phyloP scores from a whole-genome alignment of 1,140 invertebrate genomes.

The Laupala kohalensis region DNA sequence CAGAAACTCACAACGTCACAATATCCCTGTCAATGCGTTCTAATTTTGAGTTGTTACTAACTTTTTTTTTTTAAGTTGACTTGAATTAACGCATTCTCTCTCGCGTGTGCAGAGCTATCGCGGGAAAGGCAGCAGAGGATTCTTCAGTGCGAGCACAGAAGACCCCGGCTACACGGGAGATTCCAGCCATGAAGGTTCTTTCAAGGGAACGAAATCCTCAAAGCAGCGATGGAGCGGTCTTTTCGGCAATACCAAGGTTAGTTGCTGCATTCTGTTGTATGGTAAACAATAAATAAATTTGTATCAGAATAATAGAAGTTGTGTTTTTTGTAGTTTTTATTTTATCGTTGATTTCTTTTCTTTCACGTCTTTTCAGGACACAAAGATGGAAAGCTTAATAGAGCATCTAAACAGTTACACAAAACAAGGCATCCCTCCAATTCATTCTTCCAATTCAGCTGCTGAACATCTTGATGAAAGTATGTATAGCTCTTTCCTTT shows the following conservation, averaged over 20 bases:
- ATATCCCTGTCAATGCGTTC: no score
- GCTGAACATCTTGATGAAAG: not conserved
- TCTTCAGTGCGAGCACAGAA: constrained; percentile 48
- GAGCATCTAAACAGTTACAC: constrained; percentile 53
- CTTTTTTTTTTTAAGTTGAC: no score
- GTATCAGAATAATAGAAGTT: no score
- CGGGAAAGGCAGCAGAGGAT: constrained; percentile 32
- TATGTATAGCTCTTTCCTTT: no score
- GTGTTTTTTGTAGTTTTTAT: no score
- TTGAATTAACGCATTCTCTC: no score
- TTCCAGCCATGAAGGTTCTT: constrained; percentile 27
- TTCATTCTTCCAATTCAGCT: constrained; percentile 17
- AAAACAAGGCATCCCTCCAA: constrained; percentile 48
- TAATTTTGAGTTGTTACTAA: no score
- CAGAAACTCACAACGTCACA: no score
- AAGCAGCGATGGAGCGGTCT: constrained; percentile 52
- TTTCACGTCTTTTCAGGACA: no score
- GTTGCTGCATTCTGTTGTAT: no score
- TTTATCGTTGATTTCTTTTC: no score
- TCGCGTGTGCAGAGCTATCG: constrained; percentile 42
- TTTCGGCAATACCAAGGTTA: constrained; percentile 45
- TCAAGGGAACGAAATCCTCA: constrained; percentile 31
- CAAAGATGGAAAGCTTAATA: constrained; percentile 45
- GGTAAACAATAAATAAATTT: no score
- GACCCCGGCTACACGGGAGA: constrained; percentile 35